Evolutionary conservation across 2,888 invertebrate species (phyloP).

Genomic region (Drosophila neonasuta): DNA sequence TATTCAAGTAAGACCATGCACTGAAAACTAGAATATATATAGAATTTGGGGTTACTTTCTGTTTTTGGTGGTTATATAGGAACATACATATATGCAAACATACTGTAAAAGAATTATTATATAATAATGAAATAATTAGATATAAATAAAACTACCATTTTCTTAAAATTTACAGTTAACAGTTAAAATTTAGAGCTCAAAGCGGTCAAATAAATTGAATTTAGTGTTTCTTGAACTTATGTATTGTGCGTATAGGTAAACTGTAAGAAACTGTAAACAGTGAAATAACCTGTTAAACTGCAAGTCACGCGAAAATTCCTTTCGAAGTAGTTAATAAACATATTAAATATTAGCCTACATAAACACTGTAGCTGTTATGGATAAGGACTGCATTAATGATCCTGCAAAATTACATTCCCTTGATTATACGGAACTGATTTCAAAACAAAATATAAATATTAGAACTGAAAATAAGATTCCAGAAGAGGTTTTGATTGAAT

Average conservation of each 20-base stretch:
- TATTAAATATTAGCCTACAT: background rate
- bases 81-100: background rate
- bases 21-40: background rate
- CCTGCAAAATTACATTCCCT: background rate
- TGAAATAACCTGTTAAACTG: background rate
- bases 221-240: background rate
- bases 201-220: background rate
- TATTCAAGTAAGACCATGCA: background rate
- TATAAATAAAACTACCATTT: background rate
- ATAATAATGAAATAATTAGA: background rate
- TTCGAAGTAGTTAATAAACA: background rate
- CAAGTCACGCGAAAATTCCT: background rate
- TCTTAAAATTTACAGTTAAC: background rate
- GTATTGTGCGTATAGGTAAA: background rate
- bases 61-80: background rate
- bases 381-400: slow-evolving; percentile 6
- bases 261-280: background rate
- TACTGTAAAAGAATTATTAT: background rate
- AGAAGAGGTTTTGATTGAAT: slow-evolving; percentile 11
- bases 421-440: background rate
- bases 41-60: too few relatives aligned
- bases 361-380: slow-evolving; percentile 21
- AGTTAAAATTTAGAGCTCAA: background rate
- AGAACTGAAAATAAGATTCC: slow-evolving; percentile 6
- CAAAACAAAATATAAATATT: slow-evolving; percentile 1